Evolutionary conservation across 2,888 invertebrate species (phyloP).

Genomic region (Argyresthia goedartella): DNA sequence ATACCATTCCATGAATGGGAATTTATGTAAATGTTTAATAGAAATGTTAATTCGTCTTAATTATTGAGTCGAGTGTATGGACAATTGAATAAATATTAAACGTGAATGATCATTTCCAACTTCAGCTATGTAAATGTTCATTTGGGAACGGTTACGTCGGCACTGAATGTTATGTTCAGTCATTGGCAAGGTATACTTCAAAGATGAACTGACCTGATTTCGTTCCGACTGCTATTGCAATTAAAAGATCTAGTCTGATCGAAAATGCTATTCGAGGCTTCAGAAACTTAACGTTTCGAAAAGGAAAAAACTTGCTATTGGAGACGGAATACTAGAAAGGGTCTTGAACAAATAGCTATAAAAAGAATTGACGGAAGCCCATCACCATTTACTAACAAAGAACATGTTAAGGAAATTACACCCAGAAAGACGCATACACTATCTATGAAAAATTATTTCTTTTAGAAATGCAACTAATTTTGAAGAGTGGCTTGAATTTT

Average conservation of each 20-base stretch:
- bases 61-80: conserved; percentile 33
- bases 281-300: too few species aligned
- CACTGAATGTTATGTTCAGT: too few species aligned
- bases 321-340: neutral
- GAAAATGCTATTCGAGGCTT: too few species aligned
- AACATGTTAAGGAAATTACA: conserved; percentile 5
- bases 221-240: too few species aligned
- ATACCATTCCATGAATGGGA: conserved; percentile 47
- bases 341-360: neutral
- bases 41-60: conserved; percentile 57
- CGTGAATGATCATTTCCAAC: conserved; percentile 24
- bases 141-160: too few species aligned
- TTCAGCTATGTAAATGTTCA: conserved; percentile 15
- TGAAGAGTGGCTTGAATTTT: neutral
- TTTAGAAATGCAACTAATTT: neutral
- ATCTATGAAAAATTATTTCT: neutral
- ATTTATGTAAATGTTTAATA: conserved; percentile 58
- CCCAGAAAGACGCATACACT: neutral
- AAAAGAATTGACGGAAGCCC: neutral
- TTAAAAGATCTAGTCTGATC: too few species aligned
- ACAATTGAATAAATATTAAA: conserved; percentile 39
- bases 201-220: too few species aligned
- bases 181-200: too few species aligned
- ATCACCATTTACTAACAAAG: neutral
- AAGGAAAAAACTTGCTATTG: too few species aligned